Evolutionary conservation across 2,888 invertebrate genomes (phyloP), one percentile per base, ranked within the genome.

Genomic region (Noctua comes): DNA sequence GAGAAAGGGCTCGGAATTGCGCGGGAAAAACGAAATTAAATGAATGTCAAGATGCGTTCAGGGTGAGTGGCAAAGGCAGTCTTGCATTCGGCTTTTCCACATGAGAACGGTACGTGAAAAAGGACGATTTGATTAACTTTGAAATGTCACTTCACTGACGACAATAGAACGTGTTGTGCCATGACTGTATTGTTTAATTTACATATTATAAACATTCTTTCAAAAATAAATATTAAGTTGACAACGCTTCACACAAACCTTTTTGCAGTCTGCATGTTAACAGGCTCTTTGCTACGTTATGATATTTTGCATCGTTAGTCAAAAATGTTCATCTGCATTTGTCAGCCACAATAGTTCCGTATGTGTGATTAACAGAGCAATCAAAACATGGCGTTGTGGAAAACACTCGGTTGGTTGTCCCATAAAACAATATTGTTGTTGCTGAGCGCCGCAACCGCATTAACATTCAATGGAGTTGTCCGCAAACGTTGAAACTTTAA

Each of bases 401-500:
- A 82, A 71, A 79, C 87, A 86, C 73, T 84, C 73, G 79, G 70
- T 62, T 71, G 48, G 76, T 65, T 80, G 80, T 80, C 76, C 70
- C 73, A 79, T 88, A 88, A 88, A 89, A 85, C 79, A 79, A 75
- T 81, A 73, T 83, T 81, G 82, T 81, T 69, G 69, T 59, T 71
- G 70, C 73, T 81, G 68, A 79, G 75, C 72, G 71, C 79, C 76
- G 74, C 75, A 74, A 71, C 46, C 72, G 77, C 77, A 89, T 89
- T 88, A 89, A 89, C 83, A 89, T 86, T 88, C 86, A 88, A 88
- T 80, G 75, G 77, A 73, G 71, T 72, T 76, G 83, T 79, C 83
- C 84, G 71, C 74, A 83, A 70, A 68, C 73, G 70, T 66, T 87
- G 70, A 83, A 89, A 86, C 68, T 87, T 89, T 89, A 85, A 87